Base-by-base conservation (phyloP, 2,797 vertebrate species). In the Chelonia mydas region DNA sequence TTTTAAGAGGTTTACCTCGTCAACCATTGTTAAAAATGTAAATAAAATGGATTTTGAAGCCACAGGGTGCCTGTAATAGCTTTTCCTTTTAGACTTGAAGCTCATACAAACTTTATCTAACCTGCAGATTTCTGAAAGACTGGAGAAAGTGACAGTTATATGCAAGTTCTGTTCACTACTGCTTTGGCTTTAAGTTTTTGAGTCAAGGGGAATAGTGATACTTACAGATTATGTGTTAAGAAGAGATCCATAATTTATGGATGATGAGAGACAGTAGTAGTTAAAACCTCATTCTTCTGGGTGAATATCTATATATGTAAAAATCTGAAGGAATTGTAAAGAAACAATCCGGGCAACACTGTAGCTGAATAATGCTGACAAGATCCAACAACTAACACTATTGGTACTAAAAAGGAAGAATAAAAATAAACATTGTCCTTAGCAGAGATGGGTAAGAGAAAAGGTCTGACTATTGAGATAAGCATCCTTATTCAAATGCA, bases 11-110 rank as follows among this genome's bases (percentile, higher is more conserved):
- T 95, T 97, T 98, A 94, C 91, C 89, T 96, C 92, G 85, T 98
- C 95, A 96, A 97, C 96, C 81, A 88, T 89, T 94, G 94, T 97
- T 97, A 97, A 98, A 98, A 97, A 98, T 97, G 94, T 98, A 98
- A 98, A 98, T 97, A 98, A 97, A 98, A 94, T 90, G 59, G 80
- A 96, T 96, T 97, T 94, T 97, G 92, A 95, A 98, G 92, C 93
- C 91, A 80, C 57, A 53, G 92, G 88, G 89, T 96, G 31, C 88
- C 84, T 97, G 93, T 98, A 97, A 97, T 95, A 97, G 91, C 78
- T 92, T 98, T 97, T 96, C 95, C 86, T 97, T 91, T 93, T 87
- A 95, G 83, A 95, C 89, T 81, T 83, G 83, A 94, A 96, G 84
- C 84, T 98, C 95, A 96, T 86, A 96, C 27, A 76, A 96, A 94